Conservation (phyloP, 2,113 vertebrate genomes). For the Rhinolophus sinicus region DNA sequence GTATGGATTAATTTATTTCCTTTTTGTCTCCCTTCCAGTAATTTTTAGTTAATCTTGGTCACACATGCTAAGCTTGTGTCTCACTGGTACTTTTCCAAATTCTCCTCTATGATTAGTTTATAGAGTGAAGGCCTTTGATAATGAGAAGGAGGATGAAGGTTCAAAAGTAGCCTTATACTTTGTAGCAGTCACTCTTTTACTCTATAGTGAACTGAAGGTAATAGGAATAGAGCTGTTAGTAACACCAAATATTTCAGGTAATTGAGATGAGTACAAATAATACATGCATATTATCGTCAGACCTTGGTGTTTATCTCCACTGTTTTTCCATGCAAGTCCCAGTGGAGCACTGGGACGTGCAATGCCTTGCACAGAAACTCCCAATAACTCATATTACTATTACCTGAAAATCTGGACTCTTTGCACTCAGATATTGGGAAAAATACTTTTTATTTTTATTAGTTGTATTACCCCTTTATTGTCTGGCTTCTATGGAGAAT, state of each 20-base stretch:
- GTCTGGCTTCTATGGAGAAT: not conserved
- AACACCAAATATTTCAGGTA: not conserved
- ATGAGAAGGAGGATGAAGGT: constrained; percentile 21
- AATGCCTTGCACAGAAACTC: not conserved
- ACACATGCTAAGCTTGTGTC: constrained; percentile 55
- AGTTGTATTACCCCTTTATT: not conserved
- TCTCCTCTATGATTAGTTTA: constrained; percentile 57
- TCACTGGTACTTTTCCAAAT: constrained; percentile 58
- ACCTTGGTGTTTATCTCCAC: not conserved
- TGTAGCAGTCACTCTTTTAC: constrained; percentile 33
- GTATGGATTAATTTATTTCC: constrained; percentile 77
- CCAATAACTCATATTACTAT: not conserved
- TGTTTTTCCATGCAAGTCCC: not conserved
- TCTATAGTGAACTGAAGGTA: not conserved
- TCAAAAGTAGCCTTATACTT: not conserved
- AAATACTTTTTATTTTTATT: not conserved
- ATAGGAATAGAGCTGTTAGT: not conserved
- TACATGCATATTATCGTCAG: not conserved
- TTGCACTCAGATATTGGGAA: not conserved
- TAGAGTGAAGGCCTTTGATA: constrained; percentile 55
- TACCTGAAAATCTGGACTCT: not conserved
- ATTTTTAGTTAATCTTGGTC: constrained; percentile 70
- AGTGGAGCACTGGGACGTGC: not conserved
- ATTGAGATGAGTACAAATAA: constrained; percentile 11
- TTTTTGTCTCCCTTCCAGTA: constrained; percentile 62